These are phyloP conservation scores for Tetragnatha montana DNA, from an alignment of 2,888 invertebrate species.

Conservation along the genomic window DNA sequence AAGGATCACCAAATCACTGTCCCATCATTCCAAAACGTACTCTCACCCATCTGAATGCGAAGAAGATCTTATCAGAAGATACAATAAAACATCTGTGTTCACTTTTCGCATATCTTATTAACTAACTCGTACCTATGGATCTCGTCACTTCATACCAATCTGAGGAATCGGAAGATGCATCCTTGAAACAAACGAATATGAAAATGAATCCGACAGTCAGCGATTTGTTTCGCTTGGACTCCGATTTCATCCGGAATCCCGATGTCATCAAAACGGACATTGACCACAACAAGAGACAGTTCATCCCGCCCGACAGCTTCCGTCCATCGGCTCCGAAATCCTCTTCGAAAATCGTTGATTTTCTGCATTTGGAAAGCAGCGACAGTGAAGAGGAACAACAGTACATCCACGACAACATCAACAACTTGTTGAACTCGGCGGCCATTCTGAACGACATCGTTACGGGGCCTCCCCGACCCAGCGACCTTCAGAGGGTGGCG, in stretches of 20 bases:
- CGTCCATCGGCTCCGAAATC: not conserved
- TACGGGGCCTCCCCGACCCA: conserved; percentile 33
- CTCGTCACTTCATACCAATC: conserved; percentile 45
- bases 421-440: conserved; percentile 42
- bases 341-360: conserved; percentile 28
- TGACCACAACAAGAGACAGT: not conserved
- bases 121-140: conserved; percentile 28
- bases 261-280: not conserved
- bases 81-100: not conserved
- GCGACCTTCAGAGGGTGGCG: not conserved
- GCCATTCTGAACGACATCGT: conserved; percentile 36
- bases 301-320: not conserved
- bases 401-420: conserved; percentile 7
- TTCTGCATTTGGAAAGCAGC: conserved; percentile 45
- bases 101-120: not conserved
- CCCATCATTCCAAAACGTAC: not conserved
- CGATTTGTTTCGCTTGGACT: conserved; percentile 5
- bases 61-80: not conserved
- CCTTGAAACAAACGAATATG: not conserved
- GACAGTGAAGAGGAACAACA: conserved; percentile 42
- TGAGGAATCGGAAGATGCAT: conserved; percentile 19
- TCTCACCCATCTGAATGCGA: not conserved
- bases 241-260: not conserved
- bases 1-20: not conserved
- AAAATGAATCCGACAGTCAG: not conserved